Base-by-base conservation (phyloP, 2,113 vertebrate genomes). In the Odocoileus virginianus region DNA sequence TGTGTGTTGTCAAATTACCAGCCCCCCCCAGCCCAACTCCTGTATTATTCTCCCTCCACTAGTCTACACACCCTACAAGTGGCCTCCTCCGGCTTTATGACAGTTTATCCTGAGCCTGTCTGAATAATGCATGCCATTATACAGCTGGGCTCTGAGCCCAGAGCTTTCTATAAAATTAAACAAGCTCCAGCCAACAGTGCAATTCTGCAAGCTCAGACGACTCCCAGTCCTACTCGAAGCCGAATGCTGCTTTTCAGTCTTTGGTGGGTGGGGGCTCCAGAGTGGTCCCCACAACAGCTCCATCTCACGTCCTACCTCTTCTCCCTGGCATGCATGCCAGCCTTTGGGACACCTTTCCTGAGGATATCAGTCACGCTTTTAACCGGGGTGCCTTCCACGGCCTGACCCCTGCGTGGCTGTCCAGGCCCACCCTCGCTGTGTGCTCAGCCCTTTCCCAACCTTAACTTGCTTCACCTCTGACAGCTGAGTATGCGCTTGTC, bases 131-230 rank as follows among this genome's bases (percentile, higher is more conserved):
- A 97, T 96, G 50, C 89, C 60, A n/a, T 95, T 97, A 89, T 91
- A 79, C 40, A 61, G 81, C 89, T 98, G 95, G 98, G 98, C 98
- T 96, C 67, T 23, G 61, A 95, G 97, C 97, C 98, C 94, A 64
- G 71, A 97, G 96, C 98, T 98, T 97, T 98, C 96, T 97, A 96
- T 97, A 97, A 98, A 98, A 98, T 98, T 98, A 98, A 98, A 96
- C 64, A 84, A 89, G 86, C 95, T 92, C 52, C 55, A 94, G 97
- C 97, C 97, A 97, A 52, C 71, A 89, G 86, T 10, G 58, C 15
- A 30, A 97, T 93, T 94, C 97, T 93, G 91, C 97, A 71, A 67
- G 89, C 94, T 91, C 91, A 82, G 91, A 61, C 7, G 7, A 94
- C 87, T 94, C 87, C 71, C 2, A 23, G 78, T 52, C 47, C 60